Base-by-base conservation (phyloP, 2,888 invertebrate species). In the Ligdia adustata region DNA sequence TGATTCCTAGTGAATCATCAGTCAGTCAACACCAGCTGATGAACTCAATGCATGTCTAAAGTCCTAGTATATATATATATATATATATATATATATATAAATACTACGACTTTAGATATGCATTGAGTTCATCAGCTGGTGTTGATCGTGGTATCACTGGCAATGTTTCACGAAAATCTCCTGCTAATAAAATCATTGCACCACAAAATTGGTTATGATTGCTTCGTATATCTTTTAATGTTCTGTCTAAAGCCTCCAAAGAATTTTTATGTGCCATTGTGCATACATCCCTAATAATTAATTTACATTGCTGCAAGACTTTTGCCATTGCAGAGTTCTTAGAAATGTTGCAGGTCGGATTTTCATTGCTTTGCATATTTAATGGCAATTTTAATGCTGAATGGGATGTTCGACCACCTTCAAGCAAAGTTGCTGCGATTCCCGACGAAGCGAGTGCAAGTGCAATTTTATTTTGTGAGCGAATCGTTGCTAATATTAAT, bases 91-190 rank as follows among this genome's bases (percentile, higher is more conserved):
- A n/a, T n/a, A n/a, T n/a, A n/a, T n/a, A n/a, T n/a, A n/a, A n/a
- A n/a, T n/a, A n/a, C n/a, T n/a, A n/a, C n/a, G n/a, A n/a, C n/a
- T n/a, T n/a, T n/a, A n/a, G n/a, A n/a, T n/a, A n/a, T n/a, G n/a
- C n/a, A n/a, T n/a, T n/a, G n/a, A n/a, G n/a, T n/a, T n/a, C n/a
- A n/a, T n/a, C n/a, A n/a, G n/a, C n/a, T n/a, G n/a, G n/a, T n/a
- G n/a, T n/a, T n/a, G n/a, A n/a, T n/a, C 47, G 35, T 16, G 42
- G 35, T 26, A 52, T 38, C 4, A 53, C 53, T 38, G 53, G 53
- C 26, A 53, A 39, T 18, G 44, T 52, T 14, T 52, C 44, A 7
- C 48, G 15, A 37, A 52, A 49, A 46, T 56, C 49, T 4, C 50
- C 52, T 22, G 47, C 41, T 11, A 52, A 40, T 22, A 49, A 32